Conservation (phyloP, 2,113 vertebrate genomes). For the Anthoscopus minutus region DNA sequence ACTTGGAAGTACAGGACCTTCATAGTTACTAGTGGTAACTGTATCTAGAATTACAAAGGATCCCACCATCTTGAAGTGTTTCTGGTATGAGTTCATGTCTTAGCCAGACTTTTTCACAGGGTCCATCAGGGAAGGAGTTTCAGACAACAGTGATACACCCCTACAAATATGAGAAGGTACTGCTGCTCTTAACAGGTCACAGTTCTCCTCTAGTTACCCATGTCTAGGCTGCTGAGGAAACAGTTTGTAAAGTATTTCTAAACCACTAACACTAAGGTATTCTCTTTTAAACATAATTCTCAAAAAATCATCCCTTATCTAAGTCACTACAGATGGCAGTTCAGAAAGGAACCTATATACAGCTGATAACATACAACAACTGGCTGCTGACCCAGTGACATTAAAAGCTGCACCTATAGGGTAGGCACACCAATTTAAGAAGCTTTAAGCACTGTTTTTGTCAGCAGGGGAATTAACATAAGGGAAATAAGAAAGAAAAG, state of each 20-base stretch:
- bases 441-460: slow-evolving; percentile 4
- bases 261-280: background rate
- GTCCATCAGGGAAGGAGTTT: background rate
- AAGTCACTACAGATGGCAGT: background rate
- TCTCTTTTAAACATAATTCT: background rate
- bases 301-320: background rate
- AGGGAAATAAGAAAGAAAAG: background rate
- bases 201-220: background rate
- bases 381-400: background rate
- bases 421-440: background rate
- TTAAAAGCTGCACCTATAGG: background rate
- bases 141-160: background rate
- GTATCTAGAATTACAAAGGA: background rate
- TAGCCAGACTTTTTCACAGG: background rate
- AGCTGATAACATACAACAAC: background rate
- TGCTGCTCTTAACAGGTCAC: background rate
- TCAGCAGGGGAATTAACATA: background rate
- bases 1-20: background rate
- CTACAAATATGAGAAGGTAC: background rate
- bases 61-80: background rate
- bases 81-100: background rate
- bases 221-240: background rate
- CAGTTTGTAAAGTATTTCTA: background rate
- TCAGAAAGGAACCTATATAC: background rate
- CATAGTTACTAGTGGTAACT: background rate